phyloP scores from a whole-genome alignment of 1,140 invertebrate genomes.

The Pissodes strobi region DNA sequence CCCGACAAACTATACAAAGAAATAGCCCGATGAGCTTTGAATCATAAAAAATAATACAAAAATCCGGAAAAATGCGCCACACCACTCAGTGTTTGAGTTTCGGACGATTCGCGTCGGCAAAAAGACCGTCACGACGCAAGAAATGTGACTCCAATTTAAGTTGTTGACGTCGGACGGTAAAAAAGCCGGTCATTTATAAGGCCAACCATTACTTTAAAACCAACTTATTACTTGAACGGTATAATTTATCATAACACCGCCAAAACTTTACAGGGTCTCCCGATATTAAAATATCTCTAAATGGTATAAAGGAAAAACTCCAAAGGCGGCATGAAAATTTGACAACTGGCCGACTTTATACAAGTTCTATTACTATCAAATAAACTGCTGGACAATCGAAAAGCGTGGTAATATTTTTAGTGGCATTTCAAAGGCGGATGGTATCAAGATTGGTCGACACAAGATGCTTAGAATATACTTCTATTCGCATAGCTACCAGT shows the following conservation, averaged over 20 bases:
- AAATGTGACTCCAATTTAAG: constrained; percentile 37
- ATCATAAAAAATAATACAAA: constrained; percentile 18
- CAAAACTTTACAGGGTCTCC: not conserved
- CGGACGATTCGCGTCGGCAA: constrained; percentile 19
- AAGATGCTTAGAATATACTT: no score
- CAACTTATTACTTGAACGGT: constrained; percentile 32
- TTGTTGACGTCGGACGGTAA: constrained; percentile 35
- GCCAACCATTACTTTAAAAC: constrained; percentile 31
- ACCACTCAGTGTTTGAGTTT: constrained; percentile 24
- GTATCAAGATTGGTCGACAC: no score
- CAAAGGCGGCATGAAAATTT: no score
- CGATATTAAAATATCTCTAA: no score
- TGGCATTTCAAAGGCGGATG: no score
- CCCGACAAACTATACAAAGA: no score
- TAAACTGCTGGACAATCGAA: no score
- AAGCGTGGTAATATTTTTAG: no score
- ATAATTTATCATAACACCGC: constrained; percentile 28
- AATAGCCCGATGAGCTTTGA: not conserved
- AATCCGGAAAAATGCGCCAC: constrained; percentile 13
- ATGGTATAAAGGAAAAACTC: no score
- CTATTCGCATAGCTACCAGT: no score
- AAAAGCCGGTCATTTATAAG: constrained; percentile 39
- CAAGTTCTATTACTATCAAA: no score
- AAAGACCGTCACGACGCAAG: constrained; percentile 21
- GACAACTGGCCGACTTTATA: no score